Evolutionary conservation across 2,888 invertebrate species (phyloP), one percentile per base, ranked within the genome.

Genomic region (Tetheella fluctuosa): DNA sequence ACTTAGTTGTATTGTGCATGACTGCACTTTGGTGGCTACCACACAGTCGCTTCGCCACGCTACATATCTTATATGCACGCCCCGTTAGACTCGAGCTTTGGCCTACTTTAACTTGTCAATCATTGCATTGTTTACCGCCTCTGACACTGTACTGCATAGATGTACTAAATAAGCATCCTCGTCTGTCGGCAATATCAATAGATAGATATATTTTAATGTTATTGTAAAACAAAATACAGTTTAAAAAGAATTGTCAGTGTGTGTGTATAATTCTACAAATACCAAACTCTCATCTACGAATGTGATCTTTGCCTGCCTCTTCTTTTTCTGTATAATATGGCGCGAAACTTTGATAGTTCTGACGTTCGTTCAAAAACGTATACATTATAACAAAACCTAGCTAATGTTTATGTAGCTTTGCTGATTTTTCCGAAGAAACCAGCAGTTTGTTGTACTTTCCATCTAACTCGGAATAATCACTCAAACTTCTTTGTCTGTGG

Each of bases 401-500:
- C 5, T 20, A 20, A 42, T 42, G 42, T 17, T 20, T 7, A 10
- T 20, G 15, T 48, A 8, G 20, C 20, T 20, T 20, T 4, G 48
- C 20, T 8, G 42, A 17, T 48, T 48, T 48, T 48, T 20, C 20
- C 8, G 10, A 48, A 48, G 10, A 48, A 48, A 48, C 7, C 48
- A 20, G 48, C 20, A 20, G 20, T 48, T 20, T 10, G 20, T 15
- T 48, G 4, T 48, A 20, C 20, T 10, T 48, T 20, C 20, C 20
- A 10, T 48, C 17, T 10, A 48, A 20, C 48, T 48, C 15, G 20
- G 48, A 48, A 48, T 48, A 48, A 20, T 48, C 48, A 48, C 48
- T 7, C 34, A 55, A 55, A 20, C 5, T 20, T 55, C 55, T 55
- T 54, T 54, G 30, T 54, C 12, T 30, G 28, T 54, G n/a, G 55